Percentiles rank a stretch among this genome's conserved stretches.
Conservation (phyloP, 2,797 vertebrate genomes). For the Cichlasoma orientale region DNA sequence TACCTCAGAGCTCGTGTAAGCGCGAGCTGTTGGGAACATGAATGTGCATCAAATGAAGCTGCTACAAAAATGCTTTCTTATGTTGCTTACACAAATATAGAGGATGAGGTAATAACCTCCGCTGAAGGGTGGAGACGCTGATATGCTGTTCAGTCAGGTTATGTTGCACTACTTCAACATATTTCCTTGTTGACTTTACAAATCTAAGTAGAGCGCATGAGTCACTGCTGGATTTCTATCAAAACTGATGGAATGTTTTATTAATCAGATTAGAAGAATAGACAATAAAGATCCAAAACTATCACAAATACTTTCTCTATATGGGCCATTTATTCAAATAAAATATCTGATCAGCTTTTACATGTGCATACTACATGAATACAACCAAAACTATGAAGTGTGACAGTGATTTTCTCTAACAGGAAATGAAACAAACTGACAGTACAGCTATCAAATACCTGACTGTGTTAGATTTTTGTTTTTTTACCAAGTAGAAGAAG, state of each 20-base stretch:
- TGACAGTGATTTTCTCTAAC: background rate
- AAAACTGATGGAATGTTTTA: background rate
- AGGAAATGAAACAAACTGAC: background rate
- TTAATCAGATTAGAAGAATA: background rate
- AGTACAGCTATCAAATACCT: background rate
- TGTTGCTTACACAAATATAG: background rate
- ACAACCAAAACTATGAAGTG: background rate
- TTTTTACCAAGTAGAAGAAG: rapidly evolving
- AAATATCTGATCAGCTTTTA: background rate
- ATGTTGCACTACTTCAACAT: background rate
- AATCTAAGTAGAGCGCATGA: background rate
- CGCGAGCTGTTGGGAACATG: too few species aligned
- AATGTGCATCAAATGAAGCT: background rate
- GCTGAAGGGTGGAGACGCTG: background rate
- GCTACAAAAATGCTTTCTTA: background rate
- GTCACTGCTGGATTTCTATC: background rate
- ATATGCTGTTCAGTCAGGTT: background rate
- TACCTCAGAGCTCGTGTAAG: background rate
- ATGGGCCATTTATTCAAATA: background rate
- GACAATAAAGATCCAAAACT: background rate
- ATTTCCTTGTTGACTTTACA: background rate
- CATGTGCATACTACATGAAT: background rate
- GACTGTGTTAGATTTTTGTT: background rate
- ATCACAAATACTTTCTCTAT: background rate
- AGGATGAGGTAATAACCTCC: background rate